Evolutionary conservation across 1,140 invertebrate genomes (phyloP).

Genomic region (Lordiphosa stackelbergi): DNA sequence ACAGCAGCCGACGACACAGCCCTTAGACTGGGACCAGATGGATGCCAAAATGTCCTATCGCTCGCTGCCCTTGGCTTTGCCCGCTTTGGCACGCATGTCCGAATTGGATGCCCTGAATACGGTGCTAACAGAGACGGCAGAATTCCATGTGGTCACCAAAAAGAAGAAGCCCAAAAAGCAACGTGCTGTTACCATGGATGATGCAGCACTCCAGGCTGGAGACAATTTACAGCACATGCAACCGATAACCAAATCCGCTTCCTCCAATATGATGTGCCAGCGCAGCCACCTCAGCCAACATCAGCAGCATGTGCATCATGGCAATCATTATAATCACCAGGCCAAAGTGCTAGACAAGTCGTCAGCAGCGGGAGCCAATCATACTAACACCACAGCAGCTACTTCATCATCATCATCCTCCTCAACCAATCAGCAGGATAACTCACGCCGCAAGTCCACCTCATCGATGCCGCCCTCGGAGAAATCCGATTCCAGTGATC

Average conservation of each 20-base stretch:
- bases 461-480: conserved; percentile 83
- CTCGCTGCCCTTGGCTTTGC: conserved; percentile 24
- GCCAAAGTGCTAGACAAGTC: conserved; percentile 13
- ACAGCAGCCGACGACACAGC: neutral
- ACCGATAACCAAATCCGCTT: conserved; percentile 56
- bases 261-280: conserved; percentile 63
- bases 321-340: conserved; percentile 15
- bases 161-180: conserved; percentile 85
- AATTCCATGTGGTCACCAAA: conserved; percentile 84
- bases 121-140: conserved; percentile 77
- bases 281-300: conserved; percentile 29
- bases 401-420: conserved; percentile 33
- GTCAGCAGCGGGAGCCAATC: conserved; percentile 23
- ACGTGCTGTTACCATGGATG: conserved; percentile 77
- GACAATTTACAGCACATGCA: conserved; percentile 63
- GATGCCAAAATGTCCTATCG: neutral
- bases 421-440: conserved; percentile 42
- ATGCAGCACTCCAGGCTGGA: conserved; percentile 53
- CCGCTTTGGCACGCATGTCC: conserved; percentile 50
- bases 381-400: conserved; percentile 15
- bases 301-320: conserved; percentile 3
- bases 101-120: conserved; percentile 61
- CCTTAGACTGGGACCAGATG: too few species aligned
- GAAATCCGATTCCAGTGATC: conserved; percentile 83
- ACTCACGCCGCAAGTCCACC: conserved; percentile 79